Evolutionary conservation across 1,140 invertebrate genomes (phyloP).

Genomic region (Drosophila trapezifrons): DNA sequence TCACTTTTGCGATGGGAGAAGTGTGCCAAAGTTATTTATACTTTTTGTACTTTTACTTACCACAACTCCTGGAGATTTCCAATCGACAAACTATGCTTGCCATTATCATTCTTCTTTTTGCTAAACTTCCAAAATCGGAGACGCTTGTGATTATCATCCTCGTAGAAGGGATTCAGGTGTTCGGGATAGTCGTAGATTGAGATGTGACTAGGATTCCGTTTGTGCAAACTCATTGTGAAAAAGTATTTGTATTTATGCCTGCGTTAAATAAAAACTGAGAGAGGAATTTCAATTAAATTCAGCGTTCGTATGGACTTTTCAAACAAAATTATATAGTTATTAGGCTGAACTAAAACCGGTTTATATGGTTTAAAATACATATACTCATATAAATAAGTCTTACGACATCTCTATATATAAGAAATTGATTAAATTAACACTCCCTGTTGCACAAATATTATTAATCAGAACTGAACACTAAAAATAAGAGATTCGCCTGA

Average conservation of each 20-base stretch:
- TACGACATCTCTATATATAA: slow-evolving; percentile 16
- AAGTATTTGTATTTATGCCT: slow-evolving; percentile 51
- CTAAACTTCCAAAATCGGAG: slow-evolving; percentile 86
- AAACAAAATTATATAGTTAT: neutral
- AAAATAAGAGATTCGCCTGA: neutral
- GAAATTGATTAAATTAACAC: slow-evolving; percentile 25
- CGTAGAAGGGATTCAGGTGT: slow-evolving; percentile 89
- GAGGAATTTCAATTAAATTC: neutral
- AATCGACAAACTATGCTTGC: slow-evolving; percentile 86
- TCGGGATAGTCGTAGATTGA: slow-evolving; percentile 89
- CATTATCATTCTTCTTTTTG: slow-evolving; percentile 76
- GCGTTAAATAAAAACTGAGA: slow-evolving; percentile 33
- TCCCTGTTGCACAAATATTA: slow-evolving; percentile 2
- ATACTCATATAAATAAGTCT: neutral
- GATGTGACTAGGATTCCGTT: slow-evolving; percentile 72
- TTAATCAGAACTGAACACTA: slow-evolving; percentile 4
- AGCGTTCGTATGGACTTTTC: neutral
- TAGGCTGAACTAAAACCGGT: neutral
- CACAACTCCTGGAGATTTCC: slow-evolving; percentile 86
- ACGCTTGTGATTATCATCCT: slow-evolving; percentile 87
- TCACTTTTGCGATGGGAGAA: neutral
- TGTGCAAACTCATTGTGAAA: slow-evolving; percentile 51
- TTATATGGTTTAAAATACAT: neutral
- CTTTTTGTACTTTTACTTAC: slow-evolving; percentile 65
- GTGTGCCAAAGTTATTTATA: slow-evolving; percentile 12